Evolutionary conservation across 2,888 invertebrate genomes (phyloP).

Genomic region (Eremobia ochroleuca): DNA sequence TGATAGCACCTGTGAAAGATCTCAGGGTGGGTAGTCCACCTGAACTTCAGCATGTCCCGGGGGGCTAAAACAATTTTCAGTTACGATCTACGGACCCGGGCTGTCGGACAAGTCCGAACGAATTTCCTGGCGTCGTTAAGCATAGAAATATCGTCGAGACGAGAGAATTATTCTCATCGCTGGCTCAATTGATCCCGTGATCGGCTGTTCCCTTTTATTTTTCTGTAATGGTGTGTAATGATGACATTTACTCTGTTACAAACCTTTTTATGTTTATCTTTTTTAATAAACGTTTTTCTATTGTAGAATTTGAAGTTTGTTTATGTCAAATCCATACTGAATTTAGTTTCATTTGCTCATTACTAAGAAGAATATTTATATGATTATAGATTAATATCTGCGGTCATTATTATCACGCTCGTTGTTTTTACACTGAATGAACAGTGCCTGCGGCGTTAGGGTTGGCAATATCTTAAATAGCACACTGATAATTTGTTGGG

Average conservation of each 20-base stretch:
- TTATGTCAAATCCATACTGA: neutral
- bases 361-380: slow-evolving; percentile 11
- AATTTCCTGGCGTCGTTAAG: slow-evolving; percentile 81
- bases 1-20: slow-evolving; percentile 83
- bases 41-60: slow-evolving; percentile 74
- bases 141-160: slow-evolving; percentile 84
- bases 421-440: slow-evolving; percentile 47
- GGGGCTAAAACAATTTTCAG: slow-evolving; percentile 87
- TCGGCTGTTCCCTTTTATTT: slow-evolving; percentile 63
- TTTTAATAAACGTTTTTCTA: slow-evolving; percentile 38
- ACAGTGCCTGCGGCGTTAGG: slow-evolving; percentile 24
- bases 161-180: slow-evolving; percentile 75
- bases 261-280: slow-evolving; percentile 53
- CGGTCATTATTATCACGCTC: slow-evolving; percentile 38
- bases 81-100: slow-evolving; percentile 77
- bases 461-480: slow-evolving; percentile 52
- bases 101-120: slow-evolving; percentile 76
- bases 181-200: slow-evolving; percentile 62
- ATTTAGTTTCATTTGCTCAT: neutral
- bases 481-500: slow-evolving; percentile 51
- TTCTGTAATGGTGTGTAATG: slow-evolving; percentile 64
- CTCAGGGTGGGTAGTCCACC: slow-evolving; percentile 75
- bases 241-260: slow-evolving; percentile 60
- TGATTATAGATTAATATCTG: slow-evolving; percentile 18
- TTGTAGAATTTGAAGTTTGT: slow-evolving; percentile 9